Evolutionary conservation across 2,888 invertebrate species (phyloP), one percentile per base, ranked within the genome.

Genomic region (Ennomos erosarius): DNA sequence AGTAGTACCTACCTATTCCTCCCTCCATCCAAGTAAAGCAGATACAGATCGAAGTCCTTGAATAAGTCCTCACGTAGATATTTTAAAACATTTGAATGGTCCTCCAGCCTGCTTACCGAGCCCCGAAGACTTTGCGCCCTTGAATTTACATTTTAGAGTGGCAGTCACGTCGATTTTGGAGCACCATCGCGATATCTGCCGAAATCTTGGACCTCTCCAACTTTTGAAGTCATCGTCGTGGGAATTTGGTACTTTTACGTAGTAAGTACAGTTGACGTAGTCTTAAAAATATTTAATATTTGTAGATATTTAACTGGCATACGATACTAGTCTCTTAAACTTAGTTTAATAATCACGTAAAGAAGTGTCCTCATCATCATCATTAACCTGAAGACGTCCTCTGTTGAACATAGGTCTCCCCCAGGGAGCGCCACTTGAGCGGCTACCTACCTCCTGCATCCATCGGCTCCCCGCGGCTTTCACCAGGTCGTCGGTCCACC

Each of bases 141-240:
- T 34, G 43, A 59, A 60, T 60, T 60, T 60, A 60, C 59, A 60
- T 60, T 55, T 55, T 50, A 55, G 55, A 55, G 55, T 39, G 59
- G 55, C 46, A 45, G 33, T 39, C 43, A 54, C 48, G 33, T 36
- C 48, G 37, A 55, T 39, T 37, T 46, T 12, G 11, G n/a, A 60
- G 59, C 40, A 46, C 46, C 45, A 55, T 59, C 37, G 26, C 51
- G 38, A 9, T 60, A 55, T 55, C 59, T 51, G 34, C 36, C 42
- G 39, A 37, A 39, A 54, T 55, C 50, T 50, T 44, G 46, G 47
- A 52, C 44, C 59, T 51, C 55, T 49, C 38, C 12, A 53, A 39
- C 10, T 42, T 47, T 34, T 36, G 8, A 36, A 37, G 37, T 50
- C 40, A 40, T 38, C 26, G 55, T 16, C 34, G 11, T 16, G 39